A percentile compares a stretch with the other conserved stretches of the same genome.
Conservation (phyloP, 2,113 vertebrate species). For the Bombycilla garrulus region DNA sequence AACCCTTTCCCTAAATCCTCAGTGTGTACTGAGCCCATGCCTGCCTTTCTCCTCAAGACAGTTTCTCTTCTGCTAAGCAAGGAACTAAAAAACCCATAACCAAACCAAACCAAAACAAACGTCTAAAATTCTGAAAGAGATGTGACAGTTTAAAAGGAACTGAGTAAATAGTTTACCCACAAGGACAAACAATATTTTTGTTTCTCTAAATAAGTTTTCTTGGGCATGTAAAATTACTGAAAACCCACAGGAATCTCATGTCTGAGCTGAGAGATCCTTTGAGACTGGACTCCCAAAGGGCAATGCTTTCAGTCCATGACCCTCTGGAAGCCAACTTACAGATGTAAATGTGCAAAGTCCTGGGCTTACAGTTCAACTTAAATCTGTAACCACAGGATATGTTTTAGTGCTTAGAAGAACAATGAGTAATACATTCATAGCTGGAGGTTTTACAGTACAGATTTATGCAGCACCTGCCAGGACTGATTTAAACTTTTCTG, state of each 20-base stretch:
- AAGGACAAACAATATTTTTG: slow-evolving; percentile 42
- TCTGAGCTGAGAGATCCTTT: background rate
- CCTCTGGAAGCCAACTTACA: background rate
- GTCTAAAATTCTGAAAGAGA: slow-evolving; percentile 6
- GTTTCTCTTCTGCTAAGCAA: background rate
- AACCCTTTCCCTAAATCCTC: background rate
- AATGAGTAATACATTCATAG: background rate
- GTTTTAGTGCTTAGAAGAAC: background rate
- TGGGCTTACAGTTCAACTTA: background rate
- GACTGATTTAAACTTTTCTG: background rate
- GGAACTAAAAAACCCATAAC: background rate
- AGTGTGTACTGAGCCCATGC: background rate
- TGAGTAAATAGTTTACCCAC: slow-evolving; percentile 33
- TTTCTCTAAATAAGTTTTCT: slow-evolving; percentile 35
- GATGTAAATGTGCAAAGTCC: background rate
- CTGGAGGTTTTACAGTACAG: background rate
- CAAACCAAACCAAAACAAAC: background rate
- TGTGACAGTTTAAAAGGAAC: slow-evolving; percentile 22
- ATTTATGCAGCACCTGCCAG: background rate
- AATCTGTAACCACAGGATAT: background rate
- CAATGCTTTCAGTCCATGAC: background rate
- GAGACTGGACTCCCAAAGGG: background rate
- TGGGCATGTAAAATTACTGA: background rate
- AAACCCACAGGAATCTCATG: slow-evolving; percentile 42
- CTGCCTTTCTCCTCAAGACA: background rate